These are phyloP conservation scores for Pandemis cinnamomeana DNA, from an alignment of 2,888 invertebrate genomes.

Conservation along the genomic window DNA sequence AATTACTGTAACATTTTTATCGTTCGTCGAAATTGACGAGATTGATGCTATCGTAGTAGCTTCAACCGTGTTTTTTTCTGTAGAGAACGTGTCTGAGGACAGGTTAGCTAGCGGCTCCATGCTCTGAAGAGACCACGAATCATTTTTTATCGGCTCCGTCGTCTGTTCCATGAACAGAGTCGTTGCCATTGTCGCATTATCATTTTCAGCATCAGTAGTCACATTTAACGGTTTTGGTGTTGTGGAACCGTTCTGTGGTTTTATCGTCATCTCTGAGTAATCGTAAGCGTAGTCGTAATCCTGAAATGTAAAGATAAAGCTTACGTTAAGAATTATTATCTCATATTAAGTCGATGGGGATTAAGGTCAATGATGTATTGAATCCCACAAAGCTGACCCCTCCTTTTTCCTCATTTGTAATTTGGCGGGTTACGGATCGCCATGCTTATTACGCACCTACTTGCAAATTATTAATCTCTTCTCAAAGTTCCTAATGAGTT, in stretches of 20 bases:
- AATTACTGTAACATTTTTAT: constrained; percentile 45
- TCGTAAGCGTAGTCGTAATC: constrained; percentile 90
- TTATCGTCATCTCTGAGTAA: constrained; percentile 88
- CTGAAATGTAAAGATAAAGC: constrained; percentile 70
- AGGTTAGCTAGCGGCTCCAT: background rate
- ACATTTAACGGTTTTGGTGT: constrained; percentile 72
- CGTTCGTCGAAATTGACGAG: constrained; percentile 33
- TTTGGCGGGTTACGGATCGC: background rate
- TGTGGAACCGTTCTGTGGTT: constrained; percentile 80
- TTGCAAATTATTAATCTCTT: background rate
- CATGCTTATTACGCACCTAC: background rate
- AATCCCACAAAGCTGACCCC: constrained; percentile 13
- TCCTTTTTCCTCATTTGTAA: background rate
- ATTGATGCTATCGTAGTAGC: constrained; percentile 44
- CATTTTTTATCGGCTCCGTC: constrained; percentile 48
- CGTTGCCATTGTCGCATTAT: constrained; percentile 53
- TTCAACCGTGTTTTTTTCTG: constrained; percentile 46
- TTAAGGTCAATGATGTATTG: constrained; percentile 25
- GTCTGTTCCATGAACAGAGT: constrained; percentile 46
- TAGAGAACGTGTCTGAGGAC: constrained; percentile 41
- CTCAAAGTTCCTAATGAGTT: too few relatives aligned
- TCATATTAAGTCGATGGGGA: background rate
- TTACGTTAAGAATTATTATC: constrained; percentile 16
- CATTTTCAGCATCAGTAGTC: constrained; percentile 52
- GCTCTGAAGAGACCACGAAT: constrained; percentile 31